Conservation (phyloP, 2,888 invertebrate genomes). For the Ennomos erosarius region DNA sequence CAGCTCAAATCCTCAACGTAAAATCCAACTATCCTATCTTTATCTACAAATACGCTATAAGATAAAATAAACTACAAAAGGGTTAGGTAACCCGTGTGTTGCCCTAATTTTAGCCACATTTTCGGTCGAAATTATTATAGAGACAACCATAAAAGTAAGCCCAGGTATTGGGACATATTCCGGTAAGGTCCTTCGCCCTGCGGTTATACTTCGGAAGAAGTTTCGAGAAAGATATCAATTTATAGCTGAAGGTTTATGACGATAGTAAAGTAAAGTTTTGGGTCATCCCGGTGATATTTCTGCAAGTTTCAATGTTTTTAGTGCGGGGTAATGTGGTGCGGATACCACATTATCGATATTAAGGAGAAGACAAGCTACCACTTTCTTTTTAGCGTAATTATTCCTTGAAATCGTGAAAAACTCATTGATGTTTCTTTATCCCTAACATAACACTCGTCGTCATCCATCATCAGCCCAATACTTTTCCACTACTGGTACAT, state of each 20-base stretch:
- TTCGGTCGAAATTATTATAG: constrained; percentile 36
- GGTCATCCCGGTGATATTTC: constrained; percentile 49
- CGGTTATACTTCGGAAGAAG: constrained; percentile 37
- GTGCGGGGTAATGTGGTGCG: constrained; percentile 16
- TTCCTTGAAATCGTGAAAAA: too few relatives aligned
- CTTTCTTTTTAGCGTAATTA: too few relatives aligned
- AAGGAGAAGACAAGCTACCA: too few relatives aligned
- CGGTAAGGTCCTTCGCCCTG: constrained; percentile 30
- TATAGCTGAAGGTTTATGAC: constrained; percentile 53
- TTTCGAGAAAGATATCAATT: constrained; percentile 55
- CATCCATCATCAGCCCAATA: too few relatives aligned
- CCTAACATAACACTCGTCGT: too few relatives aligned
- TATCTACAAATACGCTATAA: constrained; percentile 20
- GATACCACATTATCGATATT: too few relatives aligned
- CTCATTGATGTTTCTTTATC: too few relatives aligned
- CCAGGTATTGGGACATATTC: constrained; percentile 30
- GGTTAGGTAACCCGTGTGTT: constrained; percentile 29
- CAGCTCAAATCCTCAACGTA: constrained; percentile 10
- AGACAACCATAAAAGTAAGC: constrained; percentile 41
- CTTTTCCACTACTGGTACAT: too few relatives aligned
- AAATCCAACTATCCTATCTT: constrained; percentile 10
- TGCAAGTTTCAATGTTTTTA: constrained; percentile 44
- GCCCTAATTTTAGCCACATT: constrained; percentile 34
- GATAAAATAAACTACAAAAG: constrained; percentile 39
- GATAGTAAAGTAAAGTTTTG: constrained; percentile 57